Percentiles rank a stretch among this genome's conserved stretches.
Evolutionary conservation across 1,140 invertebrate genomes (phyloP).

Genomic region (Pygmarrhopalites habei): DNA sequence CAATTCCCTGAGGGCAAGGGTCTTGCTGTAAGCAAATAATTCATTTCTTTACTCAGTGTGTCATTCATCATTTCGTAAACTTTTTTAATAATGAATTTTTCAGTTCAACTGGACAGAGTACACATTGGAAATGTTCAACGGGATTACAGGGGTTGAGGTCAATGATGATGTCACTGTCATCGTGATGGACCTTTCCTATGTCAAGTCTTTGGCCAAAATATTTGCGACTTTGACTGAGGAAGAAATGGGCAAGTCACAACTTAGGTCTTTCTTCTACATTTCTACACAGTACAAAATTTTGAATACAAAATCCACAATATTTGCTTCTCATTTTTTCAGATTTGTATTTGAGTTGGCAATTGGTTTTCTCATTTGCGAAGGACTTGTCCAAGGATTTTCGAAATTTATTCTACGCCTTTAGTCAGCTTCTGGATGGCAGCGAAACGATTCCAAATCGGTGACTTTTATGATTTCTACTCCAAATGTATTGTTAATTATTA

Average conservation of each 20-base stretch:
- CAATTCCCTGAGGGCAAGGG: neutral
- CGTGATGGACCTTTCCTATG: slow-evolving; percentile 33
- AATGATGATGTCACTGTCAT: slow-evolving; percentile 25
- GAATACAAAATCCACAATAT: neutral
- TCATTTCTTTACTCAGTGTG: neutral
- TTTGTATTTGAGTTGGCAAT: slow-evolving; percentile 36
- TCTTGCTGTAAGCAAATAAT: neutral
- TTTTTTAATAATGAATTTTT: neutral
- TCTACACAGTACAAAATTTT: neutral
- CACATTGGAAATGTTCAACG: slow-evolving; percentile 26
- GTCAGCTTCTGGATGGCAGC: slow-evolving; percentile 26
- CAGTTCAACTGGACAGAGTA: slow-evolving; percentile 39
- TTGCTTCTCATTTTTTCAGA: slow-evolving; percentile 14
- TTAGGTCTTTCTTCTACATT: neutral
- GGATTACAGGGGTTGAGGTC: slow-evolving; percentile 16
- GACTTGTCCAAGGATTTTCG: slow-evolving; percentile 33
- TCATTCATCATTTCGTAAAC: neutral
- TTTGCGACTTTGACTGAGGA: slow-evolving; percentile 7
- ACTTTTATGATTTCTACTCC: too few relatives aligned
- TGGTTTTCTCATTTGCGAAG: slow-evolving; percentile 36
- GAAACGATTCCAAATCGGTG: slow-evolving; percentile 34
- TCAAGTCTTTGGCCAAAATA: slow-evolving; percentile 21
- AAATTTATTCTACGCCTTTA: slow-evolving; percentile 25
- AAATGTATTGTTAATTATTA: too few relatives aligned
- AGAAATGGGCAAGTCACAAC: slow-evolving; percentile 27